These are phyloP conservation scores for Acrocyrtus sp. DNA, from an alignment of 2,888 invertebrate genomes.

Conservation along the genomic window DNA sequence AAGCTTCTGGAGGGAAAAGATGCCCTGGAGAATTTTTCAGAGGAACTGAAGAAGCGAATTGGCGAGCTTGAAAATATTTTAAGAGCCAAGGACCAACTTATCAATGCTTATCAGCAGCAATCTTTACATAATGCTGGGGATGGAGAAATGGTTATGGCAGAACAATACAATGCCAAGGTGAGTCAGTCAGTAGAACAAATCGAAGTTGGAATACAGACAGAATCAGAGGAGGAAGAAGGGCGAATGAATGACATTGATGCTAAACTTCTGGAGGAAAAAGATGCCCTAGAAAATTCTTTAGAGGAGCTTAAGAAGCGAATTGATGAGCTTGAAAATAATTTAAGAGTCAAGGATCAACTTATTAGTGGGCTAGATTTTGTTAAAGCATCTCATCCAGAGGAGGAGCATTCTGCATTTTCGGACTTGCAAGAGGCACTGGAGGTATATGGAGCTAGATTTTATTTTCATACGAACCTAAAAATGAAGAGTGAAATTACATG, in stretches of 20 bases:
- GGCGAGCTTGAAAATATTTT: constrained; percentile 56
- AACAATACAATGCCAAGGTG: constrained; percentile 9
- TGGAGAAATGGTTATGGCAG: too few relatives aligned
- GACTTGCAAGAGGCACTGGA: constrained; percentile 50
- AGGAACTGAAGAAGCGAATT: constrained; percentile 37
- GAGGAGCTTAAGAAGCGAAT: constrained; percentile 38
- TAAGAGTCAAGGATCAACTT: constrained; percentile 62
- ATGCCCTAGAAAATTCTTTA: constrained; percentile 20
- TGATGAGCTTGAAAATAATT: constrained; percentile 52
- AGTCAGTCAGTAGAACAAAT: constrained; percentile 40
- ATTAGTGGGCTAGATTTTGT: constrained; percentile 58
- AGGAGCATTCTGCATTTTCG: constrained; percentile 59
- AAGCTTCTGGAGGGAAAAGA: constrained; percentile 21
- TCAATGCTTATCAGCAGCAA: too few relatives aligned
- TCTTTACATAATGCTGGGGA: too few relatives aligned
- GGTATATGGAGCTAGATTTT: constrained; percentile 14
- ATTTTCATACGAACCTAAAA: not conserved
- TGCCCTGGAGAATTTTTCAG: constrained; percentile 17
- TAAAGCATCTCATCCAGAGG: constrained; percentile 65
- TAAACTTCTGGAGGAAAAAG: constrained; percentile 19
- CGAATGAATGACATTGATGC: not conserved
- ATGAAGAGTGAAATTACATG: not conserved
- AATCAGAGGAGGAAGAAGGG: constrained; percentile 4
- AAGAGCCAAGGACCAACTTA: constrained; percentile 61
- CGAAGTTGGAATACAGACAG: constrained; percentile 50